Conservation (phyloP, 2,797 vertebrate genomes). For the Tapera naevia region DNA sequence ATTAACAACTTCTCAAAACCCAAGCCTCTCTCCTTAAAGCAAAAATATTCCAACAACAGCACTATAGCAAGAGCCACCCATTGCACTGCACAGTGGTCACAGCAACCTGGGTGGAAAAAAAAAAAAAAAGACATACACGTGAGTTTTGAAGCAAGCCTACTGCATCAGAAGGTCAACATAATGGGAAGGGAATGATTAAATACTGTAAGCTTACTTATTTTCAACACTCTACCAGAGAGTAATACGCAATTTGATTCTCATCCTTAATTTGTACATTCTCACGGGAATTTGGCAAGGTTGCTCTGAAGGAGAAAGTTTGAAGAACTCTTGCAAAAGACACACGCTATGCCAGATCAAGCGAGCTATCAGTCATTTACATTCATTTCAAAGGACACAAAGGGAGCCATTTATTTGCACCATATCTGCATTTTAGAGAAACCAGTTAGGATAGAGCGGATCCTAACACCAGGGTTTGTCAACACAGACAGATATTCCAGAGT, state of each 20-base stretch:
- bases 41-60: neutral
- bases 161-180: neutral
- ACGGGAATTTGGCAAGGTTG: slow-evolving; percentile 59
- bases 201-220: slow-evolving; percentile 6
- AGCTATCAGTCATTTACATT: slow-evolving; percentile 67
- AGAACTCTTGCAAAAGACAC: slow-evolving; percentile 56
- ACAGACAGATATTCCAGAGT: neutral
- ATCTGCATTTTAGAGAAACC: slow-evolving; percentile 30
- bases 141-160: neutral
- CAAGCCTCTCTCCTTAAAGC: neutral
- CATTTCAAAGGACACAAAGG: slow-evolving; percentile 58
- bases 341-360: neutral
- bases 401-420: slow-evolving; percentile 34
- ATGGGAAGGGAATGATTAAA: neutral
- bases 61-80: rapidly evolving
- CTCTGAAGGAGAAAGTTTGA: slow-evolving; percentile 23
- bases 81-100: rapidly evolving
- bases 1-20: neutral
- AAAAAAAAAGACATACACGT: rapidly evolving
- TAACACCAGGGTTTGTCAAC: neutral
- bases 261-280: slow-evolving; percentile 46
- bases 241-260: slow-evolving; percentile 15
- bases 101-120: neutral
- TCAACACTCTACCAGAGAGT: neutral
- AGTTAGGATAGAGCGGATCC: slow-evolving; percentile 7